Evolutionary conservation across 2,797 vertebrate genomes (phyloP).

Genomic region (Leptatherina wallacei): DNA sequence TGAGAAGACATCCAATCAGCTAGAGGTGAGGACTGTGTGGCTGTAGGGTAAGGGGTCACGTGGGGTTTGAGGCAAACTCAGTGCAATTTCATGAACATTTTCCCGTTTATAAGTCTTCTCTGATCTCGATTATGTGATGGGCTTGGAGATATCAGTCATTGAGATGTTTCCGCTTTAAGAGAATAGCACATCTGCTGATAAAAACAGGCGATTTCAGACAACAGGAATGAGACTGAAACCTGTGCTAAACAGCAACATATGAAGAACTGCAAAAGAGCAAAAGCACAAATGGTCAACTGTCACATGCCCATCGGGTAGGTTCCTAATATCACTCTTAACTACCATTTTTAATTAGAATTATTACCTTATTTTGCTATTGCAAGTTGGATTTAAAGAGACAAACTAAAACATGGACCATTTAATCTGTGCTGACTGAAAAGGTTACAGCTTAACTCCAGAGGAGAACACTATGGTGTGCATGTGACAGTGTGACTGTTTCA

Average conservation of each 20-base stretch:
- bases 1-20: slow-evolving; percentile 17
- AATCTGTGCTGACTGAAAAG: neutral
- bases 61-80: neutral
- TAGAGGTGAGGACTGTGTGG: slow-evolving; percentile 6
- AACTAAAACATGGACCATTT: neutral
- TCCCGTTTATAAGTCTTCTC: neutral
- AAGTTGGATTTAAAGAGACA: neutral
- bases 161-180: neutral
- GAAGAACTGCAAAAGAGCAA: no score
- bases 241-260: neutral
- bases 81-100: neutral
- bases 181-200: neutral
- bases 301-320: neutral
- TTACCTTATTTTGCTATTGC: neutral
- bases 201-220: neutral
- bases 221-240: neutral
- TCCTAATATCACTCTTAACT: neutral
- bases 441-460: neutral
- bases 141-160: neutral
- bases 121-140: neutral
- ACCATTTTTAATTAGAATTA: neutral
- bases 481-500: neutral
- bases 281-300: neutral
- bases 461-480: neutral
- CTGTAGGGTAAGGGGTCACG: neutral